Conservation (phyloP, 2,113 vertebrate genomes). For the Nannobrachium achirus region DNA sequence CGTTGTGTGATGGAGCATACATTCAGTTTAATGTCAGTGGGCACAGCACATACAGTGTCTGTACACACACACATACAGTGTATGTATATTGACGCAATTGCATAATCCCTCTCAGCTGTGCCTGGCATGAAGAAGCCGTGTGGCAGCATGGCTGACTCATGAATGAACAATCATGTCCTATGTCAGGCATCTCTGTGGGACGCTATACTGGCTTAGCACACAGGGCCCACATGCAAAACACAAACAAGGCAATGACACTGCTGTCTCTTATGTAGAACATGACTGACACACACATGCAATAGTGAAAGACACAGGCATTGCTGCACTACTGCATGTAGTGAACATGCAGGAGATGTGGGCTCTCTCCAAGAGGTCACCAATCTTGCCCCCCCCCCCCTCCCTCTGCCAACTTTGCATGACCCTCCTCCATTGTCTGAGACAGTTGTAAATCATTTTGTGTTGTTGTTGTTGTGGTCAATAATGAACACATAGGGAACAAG, state of each 20-base stretch:
- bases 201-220: conserved; percentile 13
- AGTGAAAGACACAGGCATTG: neutral
- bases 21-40: neutral
- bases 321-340: neutral
- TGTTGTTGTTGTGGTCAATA: neutral
- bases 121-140: conserved; percentile 51
- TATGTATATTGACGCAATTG: conserved; percentile 16
- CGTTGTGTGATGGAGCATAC: neutral
- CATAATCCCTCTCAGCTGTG: conserved; percentile 26
- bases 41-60: conserved; percentile 38
- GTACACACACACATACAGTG: conserved; percentile 2
- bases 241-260: neutral
- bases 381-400: neutral
- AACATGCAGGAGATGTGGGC: conserved; percentile 16
- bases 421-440: conserved; percentile 13
- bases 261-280: neutral
- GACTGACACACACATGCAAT: conserved; percentile 2
- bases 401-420: neutral
- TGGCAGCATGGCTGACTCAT: conserved; percentile 33
- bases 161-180: conserved; percentile 64
- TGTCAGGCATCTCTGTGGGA: conserved; percentile 31
- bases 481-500: too few species aligned
- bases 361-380: conserved; percentile 6
- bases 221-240: conserved; percentile 24
- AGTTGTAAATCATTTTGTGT: neutral